These are phyloP conservation scores for Carposina sasakii DNA, from an alignment of 1,140 invertebrate genomes.

Conservation along the genomic window DNA sequence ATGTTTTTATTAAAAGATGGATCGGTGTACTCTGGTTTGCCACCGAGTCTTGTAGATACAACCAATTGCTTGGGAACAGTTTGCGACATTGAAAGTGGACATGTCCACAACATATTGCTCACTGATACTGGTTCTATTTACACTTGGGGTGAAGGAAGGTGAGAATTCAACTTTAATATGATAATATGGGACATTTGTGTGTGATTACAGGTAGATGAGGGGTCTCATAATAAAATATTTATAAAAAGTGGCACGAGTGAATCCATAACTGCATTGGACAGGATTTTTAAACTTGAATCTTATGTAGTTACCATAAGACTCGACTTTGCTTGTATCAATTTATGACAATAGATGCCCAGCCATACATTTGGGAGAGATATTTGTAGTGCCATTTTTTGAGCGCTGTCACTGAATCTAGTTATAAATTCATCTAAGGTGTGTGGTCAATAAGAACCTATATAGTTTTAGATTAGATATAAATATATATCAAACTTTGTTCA, in stretches of 20 bases:
- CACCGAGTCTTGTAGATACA: slow-evolving; percentile 74
- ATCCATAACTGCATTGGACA: too few species aligned
- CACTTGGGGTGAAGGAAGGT: slow-evolving; percentile 88
- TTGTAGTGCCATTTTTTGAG: too few species aligned
- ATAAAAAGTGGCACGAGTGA: too few species aligned
- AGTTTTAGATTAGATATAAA: not conserved
- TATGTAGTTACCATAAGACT: not conserved
- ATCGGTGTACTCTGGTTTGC: slow-evolving; percentile 70
- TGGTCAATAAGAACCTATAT: not conserved
- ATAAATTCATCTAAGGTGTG: too few species aligned
- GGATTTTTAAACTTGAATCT: not conserved
- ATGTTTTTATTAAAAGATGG: slow-evolving; percentile 70
- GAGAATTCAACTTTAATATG: slow-evolving; percentile 38
- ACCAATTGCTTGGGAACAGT: slow-evolving; percentile 71
- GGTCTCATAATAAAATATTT: too few species aligned
- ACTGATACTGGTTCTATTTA: slow-evolving; percentile 82
- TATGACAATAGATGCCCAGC: not conserved
- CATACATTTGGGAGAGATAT: too few species aligned
- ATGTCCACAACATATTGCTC: slow-evolving; percentile 84
- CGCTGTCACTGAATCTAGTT: too few species aligned
- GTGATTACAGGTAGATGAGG: too few species aligned
- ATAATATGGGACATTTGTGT: slow-evolving; percentile 17
- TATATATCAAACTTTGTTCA: not conserved
- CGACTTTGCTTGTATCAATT: not conserved
- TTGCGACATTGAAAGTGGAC: slow-evolving; percentile 81